Percentiles rank a stretch among this genome's conserved stretches.
Conservation (phyloP, 2,113 vertebrate genomes). For the Suricata suricatta region DNA sequence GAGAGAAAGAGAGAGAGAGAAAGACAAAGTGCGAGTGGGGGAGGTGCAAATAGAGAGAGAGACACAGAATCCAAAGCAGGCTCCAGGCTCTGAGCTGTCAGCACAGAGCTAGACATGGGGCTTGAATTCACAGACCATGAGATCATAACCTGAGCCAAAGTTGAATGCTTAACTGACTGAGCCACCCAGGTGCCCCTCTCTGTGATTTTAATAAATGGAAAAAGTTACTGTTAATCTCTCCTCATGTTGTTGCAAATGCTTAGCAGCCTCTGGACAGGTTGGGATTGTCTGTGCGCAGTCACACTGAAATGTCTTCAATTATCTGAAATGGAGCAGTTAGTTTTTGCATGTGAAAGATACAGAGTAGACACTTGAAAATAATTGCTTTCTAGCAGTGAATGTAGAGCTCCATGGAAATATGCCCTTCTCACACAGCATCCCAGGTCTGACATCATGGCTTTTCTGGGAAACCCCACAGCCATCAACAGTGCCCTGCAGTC, state of each 20-base stretch:
- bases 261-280: not conserved
- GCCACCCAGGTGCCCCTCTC: not conserved
- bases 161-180: too few relatives aligned
- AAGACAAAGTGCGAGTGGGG: too few relatives aligned
- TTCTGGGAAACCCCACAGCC: constrained; percentile 33
- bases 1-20: too few relatives aligned
- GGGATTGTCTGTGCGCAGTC: not conserved
- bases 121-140: too few relatives aligned
- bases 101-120: too few relatives aligned
- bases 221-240: constrained; percentile 49
- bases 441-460: not conserved
- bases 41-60: too few relatives aligned
- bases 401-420: not conserved
- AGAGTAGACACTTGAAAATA: constrained; percentile 53
- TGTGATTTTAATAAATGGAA: constrained; percentile 24
- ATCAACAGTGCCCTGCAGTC: not conserved
- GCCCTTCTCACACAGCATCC: not conserved
- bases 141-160: too few relatives aligned
- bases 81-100: too few relatives aligned
- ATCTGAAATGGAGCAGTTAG: constrained; percentile 28
- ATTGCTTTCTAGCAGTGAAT: constrained; percentile 47
- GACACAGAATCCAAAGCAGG: too few relatives aligned
- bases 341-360: constrained; percentile 3
- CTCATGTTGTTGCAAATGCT: constrained; percentile 20
- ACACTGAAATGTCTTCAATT: constrained; percentile 33